phyloP scores from a whole-genome alignment of 2,888 invertebrate species.

The Dicranocentrus wangi region DNA sequence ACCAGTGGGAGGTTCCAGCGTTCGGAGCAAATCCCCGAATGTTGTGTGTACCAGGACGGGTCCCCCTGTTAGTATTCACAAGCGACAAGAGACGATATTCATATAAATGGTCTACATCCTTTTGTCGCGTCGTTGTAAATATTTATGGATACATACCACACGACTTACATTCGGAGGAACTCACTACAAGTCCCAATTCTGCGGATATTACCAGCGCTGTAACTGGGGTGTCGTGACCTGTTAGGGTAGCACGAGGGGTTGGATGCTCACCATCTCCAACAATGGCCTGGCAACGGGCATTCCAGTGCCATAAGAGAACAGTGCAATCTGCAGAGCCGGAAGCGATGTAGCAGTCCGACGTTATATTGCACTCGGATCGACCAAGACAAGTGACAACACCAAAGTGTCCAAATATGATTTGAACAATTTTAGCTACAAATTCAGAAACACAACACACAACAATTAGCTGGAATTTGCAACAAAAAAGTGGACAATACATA shows the following conservation, averaged over 20 bases:
- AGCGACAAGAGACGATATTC: no score
- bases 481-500: neutral
- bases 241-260: slow-evolving; percentile 95
- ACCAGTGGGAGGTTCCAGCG: slow-evolving; percentile 87
- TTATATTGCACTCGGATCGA: slow-evolving; percentile 97
- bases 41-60: slow-evolving; percentile 98
- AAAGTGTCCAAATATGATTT: slow-evolving; percentile 99
- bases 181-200: slow-evolving; percentile 96
- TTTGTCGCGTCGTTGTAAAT: neutral
- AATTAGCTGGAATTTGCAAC: neutral
- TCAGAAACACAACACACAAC: no score
- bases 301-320: slow-evolving; percentile 99
- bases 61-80: slow-evolving; percentile 82
- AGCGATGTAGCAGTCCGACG: slow-evolving; percentile 98
- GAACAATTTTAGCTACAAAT: slow-evolving; percentile 93
- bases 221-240: slow-evolving; percentile 97
- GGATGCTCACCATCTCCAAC: slow-evolving; percentile 97
- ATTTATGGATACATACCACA: neutral
- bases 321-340: slow-evolving; percentile 99
- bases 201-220: slow-evolving; percentile 97
- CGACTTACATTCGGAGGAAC: slow-evolving; percentile 84
- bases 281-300: slow-evolving; percentile 94
- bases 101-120: neutral
- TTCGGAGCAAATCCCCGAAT: slow-evolving; percentile 94
- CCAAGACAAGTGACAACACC: slow-evolving; percentile 98